These are phyloP conservation scores for Pristionchus japonicus DNA, from an alignment of 2,888 invertebrate genomes.

Conservation along the genomic window DNA sequence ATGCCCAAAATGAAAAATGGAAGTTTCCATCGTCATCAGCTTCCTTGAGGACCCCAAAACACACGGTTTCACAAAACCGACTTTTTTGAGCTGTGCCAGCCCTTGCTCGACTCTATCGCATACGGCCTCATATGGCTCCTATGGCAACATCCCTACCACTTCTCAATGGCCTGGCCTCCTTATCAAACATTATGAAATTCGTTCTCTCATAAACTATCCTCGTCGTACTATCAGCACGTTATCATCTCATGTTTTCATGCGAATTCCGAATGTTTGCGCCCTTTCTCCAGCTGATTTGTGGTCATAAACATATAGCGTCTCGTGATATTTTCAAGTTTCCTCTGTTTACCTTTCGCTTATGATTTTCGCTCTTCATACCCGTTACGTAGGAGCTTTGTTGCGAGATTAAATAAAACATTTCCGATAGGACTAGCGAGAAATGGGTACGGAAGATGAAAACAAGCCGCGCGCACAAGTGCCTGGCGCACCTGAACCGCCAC, in stretches of 20 bases:
- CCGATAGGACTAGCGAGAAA: background rate
- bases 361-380: too few relatives aligned
- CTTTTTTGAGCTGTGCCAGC: too few relatives aligned
- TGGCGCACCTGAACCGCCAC: background rate
- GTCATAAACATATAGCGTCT: background rate
- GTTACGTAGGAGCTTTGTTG: too few relatives aligned
- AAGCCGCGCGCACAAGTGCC: too few relatives aligned
- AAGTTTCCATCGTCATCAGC: too few relatives aligned
- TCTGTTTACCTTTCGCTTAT: background rate
- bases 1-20: too few relatives aligned
- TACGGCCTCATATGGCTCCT: too few relatives aligned
- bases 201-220: background rate
- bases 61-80: too few relatives aligned
- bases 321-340: background rate
- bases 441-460: background rate
- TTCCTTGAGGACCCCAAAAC: too few relatives aligned
- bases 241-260: background rate
- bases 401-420: too few relatives aligned
- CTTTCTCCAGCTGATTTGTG: background rate
- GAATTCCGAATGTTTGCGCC: background rate
- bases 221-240: background rate
- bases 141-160: background rate
- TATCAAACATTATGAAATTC: background rate
- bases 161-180: background rate
- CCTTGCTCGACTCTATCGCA: too few relatives aligned